Percentiles rank a stretch among this genome's conserved stretches.
phyloP scores from a whole-genome alignment of 1,140 invertebrate species.

The Planococcus citri region DNA sequence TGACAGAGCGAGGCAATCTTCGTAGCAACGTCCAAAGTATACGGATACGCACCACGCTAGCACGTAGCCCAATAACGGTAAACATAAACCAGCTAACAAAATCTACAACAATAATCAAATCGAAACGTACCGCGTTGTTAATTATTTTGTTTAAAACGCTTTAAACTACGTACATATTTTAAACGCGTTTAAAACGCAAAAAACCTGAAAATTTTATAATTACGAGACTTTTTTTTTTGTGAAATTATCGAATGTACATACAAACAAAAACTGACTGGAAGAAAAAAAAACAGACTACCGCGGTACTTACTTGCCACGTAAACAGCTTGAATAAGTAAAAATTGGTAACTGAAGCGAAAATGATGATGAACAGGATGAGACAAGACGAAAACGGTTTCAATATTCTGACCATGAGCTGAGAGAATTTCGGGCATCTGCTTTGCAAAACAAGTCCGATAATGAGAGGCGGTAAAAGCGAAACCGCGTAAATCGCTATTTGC shows the following conservation, averaged over 20 bases:
- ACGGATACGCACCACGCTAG: slow-evolving; percentile 51
- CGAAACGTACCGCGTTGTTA: background rate
- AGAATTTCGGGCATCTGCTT: slow-evolving; percentile 48
- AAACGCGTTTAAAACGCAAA: no score
- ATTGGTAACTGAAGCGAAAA: slow-evolving; percentile 86
- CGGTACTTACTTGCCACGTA: slow-evolving; percentile 61
- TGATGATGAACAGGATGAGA: slow-evolving; percentile 75
- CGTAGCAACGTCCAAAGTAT: slow-evolving; percentile 44
- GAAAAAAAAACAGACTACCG: no score
- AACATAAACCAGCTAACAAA: slow-evolving; percentile 60
- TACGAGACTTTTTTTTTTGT: no score
- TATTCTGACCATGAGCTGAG: slow-evolving; percentile 57
- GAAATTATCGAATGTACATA: no score
- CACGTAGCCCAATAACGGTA: slow-evolving; percentile 79
- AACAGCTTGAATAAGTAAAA: slow-evolving; percentile 81
- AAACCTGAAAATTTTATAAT: no score
- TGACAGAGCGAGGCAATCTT: slow-evolving; percentile 69
- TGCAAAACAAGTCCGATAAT: slow-evolving; percentile 65
- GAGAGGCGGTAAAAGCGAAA: slow-evolving; percentile 70
- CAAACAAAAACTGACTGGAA: no score
- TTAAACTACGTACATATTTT: no score
- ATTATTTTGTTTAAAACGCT: no score
- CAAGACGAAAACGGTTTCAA: slow-evolving; percentile 74
- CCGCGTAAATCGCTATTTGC: slow-evolving; percentile 60
- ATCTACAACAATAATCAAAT: slow-evolving; percentile 46